A percentile compares a stretch with the other conserved stretches of the same genome.
These are phyloP conservation scores for Lasiurus borealis DNA, from an alignment of 2,113 vertebrate genomes.

Conservation along the genomic window DNA sequence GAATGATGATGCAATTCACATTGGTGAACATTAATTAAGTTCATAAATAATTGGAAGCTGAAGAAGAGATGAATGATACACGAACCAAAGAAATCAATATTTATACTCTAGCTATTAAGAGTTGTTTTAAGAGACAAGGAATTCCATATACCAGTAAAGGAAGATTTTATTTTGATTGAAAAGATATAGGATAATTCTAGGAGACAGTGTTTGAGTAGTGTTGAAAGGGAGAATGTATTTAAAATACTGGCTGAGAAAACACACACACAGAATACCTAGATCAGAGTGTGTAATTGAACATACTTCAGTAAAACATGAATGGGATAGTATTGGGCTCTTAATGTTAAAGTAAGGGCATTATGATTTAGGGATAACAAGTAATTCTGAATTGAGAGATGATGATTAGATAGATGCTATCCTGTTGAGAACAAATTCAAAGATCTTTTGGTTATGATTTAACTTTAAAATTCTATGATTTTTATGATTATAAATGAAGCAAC, in stretches of 20 bases:
- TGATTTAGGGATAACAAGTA: not conserved
- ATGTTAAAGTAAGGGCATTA: not conserved
- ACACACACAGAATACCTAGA: not conserved
- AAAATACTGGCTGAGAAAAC: not conserved
- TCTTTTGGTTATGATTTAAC: not conserved
- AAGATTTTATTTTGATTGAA: not conserved
- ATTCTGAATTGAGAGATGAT: not conserved
- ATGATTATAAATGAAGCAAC: not conserved
- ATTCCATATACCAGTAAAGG: not conserved
- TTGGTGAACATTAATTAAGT: not conserved
- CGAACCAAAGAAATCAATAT: not conserved
- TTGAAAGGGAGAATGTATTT: not conserved
- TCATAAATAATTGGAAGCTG: not conserved
- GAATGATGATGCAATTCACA: not conserved
- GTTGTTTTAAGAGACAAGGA: too few relatives aligned
- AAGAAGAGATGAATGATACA: not conserved
- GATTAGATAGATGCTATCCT: not conserved
- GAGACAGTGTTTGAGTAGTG: not conserved
- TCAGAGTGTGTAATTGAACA: not conserved
- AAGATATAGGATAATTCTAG: not conserved
- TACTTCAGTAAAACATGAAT: not conserved
- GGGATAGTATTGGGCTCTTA: not conserved
- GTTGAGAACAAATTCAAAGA: not conserved
- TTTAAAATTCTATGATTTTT: slow-evolving; percentile 15
- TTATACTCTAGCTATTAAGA: not conserved